Percentiles rank a stretch among this genome's conserved stretches.
Conservation (phyloP, 2,113 vertebrate species). For the Albula glossodonta region DNA sequence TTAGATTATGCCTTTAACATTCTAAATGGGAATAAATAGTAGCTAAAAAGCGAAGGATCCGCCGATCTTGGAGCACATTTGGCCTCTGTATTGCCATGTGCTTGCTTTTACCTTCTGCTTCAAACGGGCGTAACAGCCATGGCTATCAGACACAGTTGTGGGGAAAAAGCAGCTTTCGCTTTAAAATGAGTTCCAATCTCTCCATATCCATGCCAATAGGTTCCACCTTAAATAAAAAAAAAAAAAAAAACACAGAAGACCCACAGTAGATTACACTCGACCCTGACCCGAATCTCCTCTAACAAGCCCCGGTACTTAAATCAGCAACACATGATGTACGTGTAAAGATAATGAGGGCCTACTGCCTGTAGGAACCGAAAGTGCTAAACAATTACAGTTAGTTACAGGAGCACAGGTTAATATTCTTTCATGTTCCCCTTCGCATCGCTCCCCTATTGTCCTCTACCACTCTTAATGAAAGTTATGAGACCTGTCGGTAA, state of each 20-base stretch:
- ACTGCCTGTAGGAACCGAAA: conserved; percentile 83
- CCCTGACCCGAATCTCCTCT: conserved; percentile 60
- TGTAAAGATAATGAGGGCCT: conserved; percentile 92
- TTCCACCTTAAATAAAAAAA: conserved; percentile 53
- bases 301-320: conserved; percentile 63
- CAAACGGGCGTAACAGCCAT: neutral
- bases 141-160: neutral
- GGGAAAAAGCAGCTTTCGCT: conserved; percentile 50
- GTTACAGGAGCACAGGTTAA: conserved; percentile 96
- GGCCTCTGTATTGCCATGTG: neutral
- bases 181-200: conserved; percentile 32
- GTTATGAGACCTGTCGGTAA: conserved; percentile 95
- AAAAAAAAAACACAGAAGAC: conserved; percentile 17
- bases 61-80: neutral
- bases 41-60: neutral
- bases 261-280: conserved; percentile 53
- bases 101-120: neutral
- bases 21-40: neutral
- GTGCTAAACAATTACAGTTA: conserved; percentile 97
- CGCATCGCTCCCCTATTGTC: conserved; percentile 81
- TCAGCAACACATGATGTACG: conserved; percentile 88
- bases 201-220: conserved; percentile 37
- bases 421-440: conserved; percentile 90
- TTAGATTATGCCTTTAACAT: neutral
- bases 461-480: conserved; percentile 96